phyloP scores from a whole-genome alignment of 2,797 vertebrate species.

The Lagocephalus sceleratus region DNA sequence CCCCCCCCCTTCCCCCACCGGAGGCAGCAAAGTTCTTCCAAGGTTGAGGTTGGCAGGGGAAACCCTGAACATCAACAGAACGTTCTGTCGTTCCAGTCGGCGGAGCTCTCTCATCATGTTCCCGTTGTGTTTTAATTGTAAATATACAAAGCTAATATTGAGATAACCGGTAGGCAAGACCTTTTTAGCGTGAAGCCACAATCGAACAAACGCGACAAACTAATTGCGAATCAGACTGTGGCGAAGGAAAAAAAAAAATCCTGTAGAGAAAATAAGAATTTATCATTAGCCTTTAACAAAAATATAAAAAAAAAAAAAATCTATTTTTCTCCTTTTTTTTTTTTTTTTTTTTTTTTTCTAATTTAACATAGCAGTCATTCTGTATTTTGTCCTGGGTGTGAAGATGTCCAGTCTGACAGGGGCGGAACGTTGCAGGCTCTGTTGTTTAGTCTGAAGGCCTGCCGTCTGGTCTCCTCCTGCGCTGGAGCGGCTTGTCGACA shows the following conservation, averaged over 20 bases:
- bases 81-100: slow-evolving; percentile 51
- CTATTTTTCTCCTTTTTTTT: slow-evolving; percentile 65
- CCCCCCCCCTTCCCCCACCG: too few relatives aligned
- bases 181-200: slow-evolving; percentile 61
- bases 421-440: slow-evolving; percentile 32
- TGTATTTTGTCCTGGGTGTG: slow-evolving; percentile 48
- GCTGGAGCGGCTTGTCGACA: slow-evolving; percentile 36
- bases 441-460: slow-evolving; percentile 25
- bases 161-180: slow-evolving; percentile 54
- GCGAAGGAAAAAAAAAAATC: background rate
- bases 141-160: slow-evolving; percentile 60
- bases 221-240: slow-evolving; percentile 39
- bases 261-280: slow-evolving; percentile 44
- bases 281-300: slow-evolving; percentile 56
- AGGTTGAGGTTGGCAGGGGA: slow-evolving; percentile 47
- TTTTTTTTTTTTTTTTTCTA: slow-evolving; percentile 68
- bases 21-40: slow-evolving; percentile 62
- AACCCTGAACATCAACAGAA: slow-evolving; percentile 41
- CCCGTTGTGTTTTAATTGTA: slow-evolving; percentile 69
- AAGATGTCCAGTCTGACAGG: slow-evolving; percentile 43
- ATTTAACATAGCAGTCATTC: slow-evolving; percentile 66
- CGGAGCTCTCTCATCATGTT: slow-evolving; percentile 47
- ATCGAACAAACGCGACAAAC: slow-evolving; percentile 33
- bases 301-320: slow-evolving; percentile 41
- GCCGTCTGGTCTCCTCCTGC: slow-evolving; percentile 17